These are phyloP conservation scores for Plectus sambesii DNA, from an alignment of 1,140 invertebrate genomes.

Conservation along the genomic window DNA sequence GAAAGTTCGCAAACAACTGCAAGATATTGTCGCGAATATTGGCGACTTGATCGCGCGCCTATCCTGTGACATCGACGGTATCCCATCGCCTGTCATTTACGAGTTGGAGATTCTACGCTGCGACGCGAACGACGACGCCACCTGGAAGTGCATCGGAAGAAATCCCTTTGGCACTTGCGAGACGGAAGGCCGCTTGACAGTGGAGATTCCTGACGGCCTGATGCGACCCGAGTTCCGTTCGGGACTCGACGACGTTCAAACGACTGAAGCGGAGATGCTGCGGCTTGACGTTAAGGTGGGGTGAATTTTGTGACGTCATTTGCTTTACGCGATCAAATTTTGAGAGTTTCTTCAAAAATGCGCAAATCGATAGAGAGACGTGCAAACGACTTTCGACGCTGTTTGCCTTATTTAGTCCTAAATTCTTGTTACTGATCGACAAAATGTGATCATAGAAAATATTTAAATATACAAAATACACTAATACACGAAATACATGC, in stretches of 20 bases:
- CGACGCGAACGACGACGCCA: slow-evolving; percentile 22
- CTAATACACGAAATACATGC: no score
- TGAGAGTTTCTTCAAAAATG: no score
- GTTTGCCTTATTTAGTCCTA: no score
- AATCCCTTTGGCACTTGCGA: slow-evolving; percentile 32
- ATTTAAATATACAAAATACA: no score
- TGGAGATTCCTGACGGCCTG: slow-evolving; percentile 6
- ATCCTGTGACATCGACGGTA: slow-evolving; percentile 21
- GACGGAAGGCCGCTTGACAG: slow-evolving; percentile 18
- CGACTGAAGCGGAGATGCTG: slow-evolving; percentile 22
- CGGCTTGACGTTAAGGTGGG: slow-evolving; percentile 27
- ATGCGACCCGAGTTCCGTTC: slow-evolving; percentile 16
- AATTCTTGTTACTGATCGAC: no score
- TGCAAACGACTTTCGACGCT: no score
- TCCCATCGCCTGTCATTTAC: slow-evolving; percentile 20
- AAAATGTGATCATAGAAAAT: no score
- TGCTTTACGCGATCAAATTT: no score
- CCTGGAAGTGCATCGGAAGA: slow-evolving; percentile 32
- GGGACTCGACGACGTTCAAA: slow-evolving; percentile 17
- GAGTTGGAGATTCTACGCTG: slow-evolving; percentile 28
- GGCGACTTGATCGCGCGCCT: slow-evolving; percentile 22
- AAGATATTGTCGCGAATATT: slow-evolving; percentile 25
- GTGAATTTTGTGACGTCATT: no score
- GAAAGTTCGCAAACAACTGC: slow-evolving; percentile 18
- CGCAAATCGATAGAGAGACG: no score